Base-by-base conservation (phyloP, 2,113 vertebrate species). In the pig (Sus scrofa) region DNA sequence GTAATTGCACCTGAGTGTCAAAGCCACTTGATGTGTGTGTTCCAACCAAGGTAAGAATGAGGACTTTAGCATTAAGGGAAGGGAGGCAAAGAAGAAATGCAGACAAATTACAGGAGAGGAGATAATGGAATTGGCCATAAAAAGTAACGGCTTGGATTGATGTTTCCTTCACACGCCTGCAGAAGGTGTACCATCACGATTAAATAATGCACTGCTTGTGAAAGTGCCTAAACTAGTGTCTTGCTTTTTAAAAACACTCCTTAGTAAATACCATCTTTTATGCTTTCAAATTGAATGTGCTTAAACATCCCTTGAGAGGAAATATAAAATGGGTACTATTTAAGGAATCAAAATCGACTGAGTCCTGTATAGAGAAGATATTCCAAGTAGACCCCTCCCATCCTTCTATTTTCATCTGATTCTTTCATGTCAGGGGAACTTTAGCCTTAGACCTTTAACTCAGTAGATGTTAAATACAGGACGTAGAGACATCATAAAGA, bases 1-100 rank as follows among this genome's bases (percentile, higher is more conserved):
- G 94, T 98, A 97, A 98, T 97, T 96, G 95, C 97, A 95, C 90
- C 89, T 93, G 95, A 87, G 96, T 97, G 98, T 97, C 98, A 96
- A 94, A 97, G 86, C 63, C 91, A 82, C 71, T 97, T 97, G 97
- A 97, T 97, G 94, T 97, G 97, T 98, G 96, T 96, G 86, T 95
- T 95, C 97, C 86, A 89, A 91, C 74, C 89, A 86, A 94, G 96
- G 89, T 93, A 81, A 84, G 96, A 97, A 96, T 95, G 97, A 96
- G 89, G 83, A 87, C 83, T 83, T 96, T 89, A 84, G 96, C 68
- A 96, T 94, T 95, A 94, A 92, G 93, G 83, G 70, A 97, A 84
- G 50, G 67, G 71, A 97, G 87, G 91, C 56, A 77, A 74, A 91
- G 75, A 86, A 96, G 94, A 93, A 87, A 75, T 50, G 24, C 91